Conservation (phyloP, 2,797 vertebrate species). For the Holocentrus rufus region DNA sequence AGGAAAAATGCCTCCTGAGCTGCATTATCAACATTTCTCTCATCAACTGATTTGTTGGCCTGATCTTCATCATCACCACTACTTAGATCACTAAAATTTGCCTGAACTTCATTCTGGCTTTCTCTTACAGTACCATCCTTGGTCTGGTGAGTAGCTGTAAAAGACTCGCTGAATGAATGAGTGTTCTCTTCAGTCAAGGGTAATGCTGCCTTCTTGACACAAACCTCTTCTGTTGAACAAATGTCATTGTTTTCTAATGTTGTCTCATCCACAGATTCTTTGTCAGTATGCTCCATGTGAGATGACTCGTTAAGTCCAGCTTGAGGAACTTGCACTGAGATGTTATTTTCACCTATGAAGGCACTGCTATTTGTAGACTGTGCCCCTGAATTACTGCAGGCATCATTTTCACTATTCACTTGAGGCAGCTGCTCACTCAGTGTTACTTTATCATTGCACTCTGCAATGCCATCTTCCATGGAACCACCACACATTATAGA, state of each 20-base stretch:
- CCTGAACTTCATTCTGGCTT: constrained; percentile 12
- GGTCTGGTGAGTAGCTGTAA: background rate
- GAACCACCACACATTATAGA: background rate
- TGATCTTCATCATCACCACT: constrained; percentile 12
- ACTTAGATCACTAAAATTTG: background rate
- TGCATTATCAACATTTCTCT: constrained; percentile 5
- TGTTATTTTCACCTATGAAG: constrained; percentile 9
- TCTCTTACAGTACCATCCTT: constrained; percentile 29
- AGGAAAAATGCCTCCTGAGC: background rate
- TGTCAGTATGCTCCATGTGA: constrained; percentile 11
- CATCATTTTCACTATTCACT: constrained; percentile 22
- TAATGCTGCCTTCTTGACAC: constrained; percentile 7
- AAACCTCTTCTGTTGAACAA: constrained; percentile 2
- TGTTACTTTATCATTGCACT: constrained; percentile 24
- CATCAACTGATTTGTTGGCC: constrained; percentile 25
- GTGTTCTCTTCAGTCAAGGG: background rate
- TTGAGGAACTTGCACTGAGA: constrained; percentile 29
- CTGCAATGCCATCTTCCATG: constrained; percentile 1
- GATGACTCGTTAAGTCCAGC: background rate
- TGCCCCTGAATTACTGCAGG: background rate
- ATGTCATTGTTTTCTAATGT: background rate
- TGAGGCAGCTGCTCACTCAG: constrained; percentile 27
- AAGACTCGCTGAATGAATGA: constrained; percentile 11
- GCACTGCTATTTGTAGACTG: constrained; percentile 2
- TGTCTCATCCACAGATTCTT: constrained; percentile 22